Evolutionary conservation across 2,113 vertebrate species (phyloP).

Genomic region (Hydrochoerus hydrochaeris): DNA sequence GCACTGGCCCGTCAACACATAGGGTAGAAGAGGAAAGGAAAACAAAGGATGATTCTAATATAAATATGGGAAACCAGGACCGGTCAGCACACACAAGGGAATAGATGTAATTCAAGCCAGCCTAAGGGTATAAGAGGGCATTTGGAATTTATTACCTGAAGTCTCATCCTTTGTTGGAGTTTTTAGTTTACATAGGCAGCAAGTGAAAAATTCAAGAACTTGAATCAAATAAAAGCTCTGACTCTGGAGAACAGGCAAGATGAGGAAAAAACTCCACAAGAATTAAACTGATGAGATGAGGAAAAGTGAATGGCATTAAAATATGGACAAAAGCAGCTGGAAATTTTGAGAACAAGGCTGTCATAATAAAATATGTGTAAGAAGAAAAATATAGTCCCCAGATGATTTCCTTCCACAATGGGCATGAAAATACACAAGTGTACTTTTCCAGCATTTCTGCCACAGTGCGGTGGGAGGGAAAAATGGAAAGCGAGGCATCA

Average conservation of each 20-base stretch:
- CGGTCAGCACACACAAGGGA: not conserved
- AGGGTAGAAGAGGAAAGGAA: not conserved
- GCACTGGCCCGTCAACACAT: rapidly evolving
- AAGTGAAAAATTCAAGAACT: slow-evolving; percentile 47
- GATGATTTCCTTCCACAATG: slow-evolving; percentile 32
- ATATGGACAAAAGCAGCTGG: slow-evolving; percentile 69
- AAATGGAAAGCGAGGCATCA: not conserved
- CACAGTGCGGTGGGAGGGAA: not conserved
- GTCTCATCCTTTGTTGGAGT: not conserved
- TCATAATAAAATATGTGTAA: slow-evolving; percentile 48
- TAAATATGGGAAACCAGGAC: not conserved
- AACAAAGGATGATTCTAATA: not conserved
- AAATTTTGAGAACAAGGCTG: slow-evolving; percentile 64
- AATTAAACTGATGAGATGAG: slow-evolving; percentile 78
- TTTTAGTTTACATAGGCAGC: slow-evolving; percentile 38
- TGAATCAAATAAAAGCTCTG: slow-evolving; percentile 62
- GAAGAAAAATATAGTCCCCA: slow-evolving; percentile 26
- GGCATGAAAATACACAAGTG: not conserved
- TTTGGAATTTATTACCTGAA: not conserved
- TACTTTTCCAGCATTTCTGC: not conserved
- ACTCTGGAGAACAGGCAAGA: slow-evolving; percentile 56
- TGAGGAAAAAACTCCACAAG: slow-evolving; percentile 58
- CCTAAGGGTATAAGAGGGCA: not conserved
- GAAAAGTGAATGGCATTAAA: slow-evolving; percentile 68
- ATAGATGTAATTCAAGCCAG: not conserved